Conservation (phyloP, 2,888 invertebrate species). For the Phengaris arion region DNA sequence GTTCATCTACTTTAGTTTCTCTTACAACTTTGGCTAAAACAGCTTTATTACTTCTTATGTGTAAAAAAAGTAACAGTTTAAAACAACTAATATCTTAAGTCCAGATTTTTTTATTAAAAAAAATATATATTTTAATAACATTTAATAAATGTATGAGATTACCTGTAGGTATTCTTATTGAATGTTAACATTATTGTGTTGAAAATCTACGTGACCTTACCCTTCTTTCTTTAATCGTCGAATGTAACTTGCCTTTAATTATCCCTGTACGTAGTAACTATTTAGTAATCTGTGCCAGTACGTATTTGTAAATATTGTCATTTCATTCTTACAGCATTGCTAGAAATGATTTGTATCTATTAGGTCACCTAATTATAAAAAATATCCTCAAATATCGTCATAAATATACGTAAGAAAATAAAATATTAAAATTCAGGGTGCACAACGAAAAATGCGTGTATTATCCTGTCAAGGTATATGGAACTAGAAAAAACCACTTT, state of each 20-base stretch:
- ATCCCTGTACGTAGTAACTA: too few relatives aligned
- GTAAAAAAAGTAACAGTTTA: too few relatives aligned
- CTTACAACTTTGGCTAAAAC: neutral
- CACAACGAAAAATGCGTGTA: neutral
- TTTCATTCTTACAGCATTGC: neutral
- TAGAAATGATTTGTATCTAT: neutral
- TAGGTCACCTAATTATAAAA: neutral
- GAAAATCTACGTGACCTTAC: neutral
- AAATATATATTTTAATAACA: too few relatives aligned
- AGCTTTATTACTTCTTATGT: too few relatives aligned
- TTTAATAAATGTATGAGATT: neutral
- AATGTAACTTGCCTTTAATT: neutral
- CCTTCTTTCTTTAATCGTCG: conserved; percentile 1
- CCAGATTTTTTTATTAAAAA: too few relatives aligned
- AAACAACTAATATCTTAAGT: too few relatives aligned
- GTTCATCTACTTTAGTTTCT: neutral
- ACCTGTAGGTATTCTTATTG: neutral
- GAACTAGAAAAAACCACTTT: conserved; percentile 55
- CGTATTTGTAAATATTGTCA: neutral
- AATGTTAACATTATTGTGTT: neutral
- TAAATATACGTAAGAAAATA: neutral
- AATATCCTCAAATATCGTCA: too few relatives aligned
- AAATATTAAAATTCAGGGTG: conserved; percentile 36
- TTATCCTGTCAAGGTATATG: conserved; percentile 39
- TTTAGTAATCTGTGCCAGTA: neutral